Conservation (phyloP, 2,113 vertebrate genomes). For the Megaceryle maxima region DNA sequence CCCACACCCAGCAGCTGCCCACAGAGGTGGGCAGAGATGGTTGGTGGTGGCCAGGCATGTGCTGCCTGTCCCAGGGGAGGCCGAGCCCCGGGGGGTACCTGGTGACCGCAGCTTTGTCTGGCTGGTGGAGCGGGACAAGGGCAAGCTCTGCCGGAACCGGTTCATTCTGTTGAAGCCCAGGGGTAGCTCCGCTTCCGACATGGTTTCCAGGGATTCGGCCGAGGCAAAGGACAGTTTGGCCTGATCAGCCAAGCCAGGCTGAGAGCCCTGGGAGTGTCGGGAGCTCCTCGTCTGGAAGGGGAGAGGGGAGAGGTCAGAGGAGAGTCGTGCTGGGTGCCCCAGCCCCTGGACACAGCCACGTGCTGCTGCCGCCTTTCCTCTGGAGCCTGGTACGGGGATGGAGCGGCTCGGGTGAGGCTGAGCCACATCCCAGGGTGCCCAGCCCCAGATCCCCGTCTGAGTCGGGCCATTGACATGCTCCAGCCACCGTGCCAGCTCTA, state of each 20-base stretch:
- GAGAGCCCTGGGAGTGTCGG: constrained; percentile 92
- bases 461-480: rapidly evolving
- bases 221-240: constrained; percentile 97
- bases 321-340: neutral
- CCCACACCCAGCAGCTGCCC: rapidly evolving
- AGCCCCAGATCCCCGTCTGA: neutral
- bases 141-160: constrained; percentile 96
- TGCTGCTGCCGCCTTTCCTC: rapidly evolving
- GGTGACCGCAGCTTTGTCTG: constrained; percentile 97
- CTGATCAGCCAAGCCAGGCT: constrained; percentile 96
- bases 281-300: constrained; percentile 90
- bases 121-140: constrained; percentile 94
- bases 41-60: rapidly evolving
- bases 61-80: neutral
- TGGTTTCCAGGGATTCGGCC: constrained; percentile 96
- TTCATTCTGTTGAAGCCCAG: constrained; percentile 97
- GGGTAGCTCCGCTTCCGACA: constrained; percentile 98
- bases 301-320: neutral
- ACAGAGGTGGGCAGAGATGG: rapidly evolving
- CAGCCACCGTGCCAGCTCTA: rapidly evolving
- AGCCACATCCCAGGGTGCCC: neutral
- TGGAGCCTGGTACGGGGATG: rapidly evolving
- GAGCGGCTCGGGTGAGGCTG: neutral
- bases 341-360: rapidly evolving
- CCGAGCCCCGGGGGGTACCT: constrained; percentile 73